These are phyloP conservation scores for Rhagoletis pomonella DNA, from an alignment of 1,140 invertebrate species.

Conservation along the genomic window DNA sequence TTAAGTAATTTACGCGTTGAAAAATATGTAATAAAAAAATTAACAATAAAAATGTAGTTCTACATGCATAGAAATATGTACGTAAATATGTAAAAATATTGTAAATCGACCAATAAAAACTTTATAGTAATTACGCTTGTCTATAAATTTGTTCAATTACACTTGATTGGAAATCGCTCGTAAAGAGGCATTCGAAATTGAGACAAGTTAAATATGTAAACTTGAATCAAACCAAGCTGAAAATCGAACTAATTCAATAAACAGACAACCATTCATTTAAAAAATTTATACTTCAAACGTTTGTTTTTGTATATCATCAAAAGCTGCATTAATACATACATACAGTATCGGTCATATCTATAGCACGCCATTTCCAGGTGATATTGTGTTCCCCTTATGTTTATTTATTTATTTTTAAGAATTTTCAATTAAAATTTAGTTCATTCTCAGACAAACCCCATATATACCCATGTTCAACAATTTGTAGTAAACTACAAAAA, in stretches of 20 bases:
- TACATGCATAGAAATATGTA: neutral
- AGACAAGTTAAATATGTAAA: neutral
- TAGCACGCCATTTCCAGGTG: too few species aligned
- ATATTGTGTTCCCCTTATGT: too few species aligned
- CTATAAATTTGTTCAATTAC: neutral
- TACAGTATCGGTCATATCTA: too few species aligned
- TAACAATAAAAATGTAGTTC: slow-evolving; percentile 2
- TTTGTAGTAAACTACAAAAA: too few species aligned
- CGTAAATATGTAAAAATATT: neutral
- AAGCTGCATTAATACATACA: neutral
- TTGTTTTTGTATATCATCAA: neutral
- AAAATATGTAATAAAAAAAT: neutral
- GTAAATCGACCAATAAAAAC: neutral
- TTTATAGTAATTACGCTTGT: neutral
- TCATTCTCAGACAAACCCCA: too few species aligned
- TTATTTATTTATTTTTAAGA: too few species aligned
- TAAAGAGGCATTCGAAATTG: neutral
- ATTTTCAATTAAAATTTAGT: too few species aligned
- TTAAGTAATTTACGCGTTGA: neutral
- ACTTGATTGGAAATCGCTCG: neutral
- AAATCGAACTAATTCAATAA: too few species aligned
- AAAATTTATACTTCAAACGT: too few species aligned
- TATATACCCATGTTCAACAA: too few species aligned
- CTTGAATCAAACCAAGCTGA: too few species aligned
- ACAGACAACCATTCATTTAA: neutral